Evolutionary conservation across 2,113 vertebrate genomes (phyloP).

Genomic region (Hyla sarda): DNA sequence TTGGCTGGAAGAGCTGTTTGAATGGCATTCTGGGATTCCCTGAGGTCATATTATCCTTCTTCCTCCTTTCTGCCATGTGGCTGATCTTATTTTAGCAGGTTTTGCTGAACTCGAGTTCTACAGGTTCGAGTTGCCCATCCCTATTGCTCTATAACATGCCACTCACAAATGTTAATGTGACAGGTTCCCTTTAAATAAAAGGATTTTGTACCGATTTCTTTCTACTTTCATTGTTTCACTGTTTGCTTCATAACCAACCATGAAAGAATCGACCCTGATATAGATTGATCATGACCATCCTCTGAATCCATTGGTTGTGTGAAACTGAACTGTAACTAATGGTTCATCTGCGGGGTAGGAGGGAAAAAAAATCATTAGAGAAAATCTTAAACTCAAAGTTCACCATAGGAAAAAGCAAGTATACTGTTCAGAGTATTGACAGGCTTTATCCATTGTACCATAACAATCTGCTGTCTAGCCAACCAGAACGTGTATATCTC

Average conservation of each 20-base stretch:
- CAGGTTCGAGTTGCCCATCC: too few species aligned
- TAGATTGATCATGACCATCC: background rate
- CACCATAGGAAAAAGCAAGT: background rate
- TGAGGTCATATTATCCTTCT: too few species aligned
- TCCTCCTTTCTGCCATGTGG: too few species aligned
- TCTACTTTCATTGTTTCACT: background rate
- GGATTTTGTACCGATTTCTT: background rate
- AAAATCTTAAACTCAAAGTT: constrained; percentile 18
- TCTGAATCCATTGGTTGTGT: background rate
- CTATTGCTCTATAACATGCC: too few species aligned
- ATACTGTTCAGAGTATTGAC: background rate
- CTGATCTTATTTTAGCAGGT: too few species aligned
- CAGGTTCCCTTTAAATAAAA: too few species aligned
- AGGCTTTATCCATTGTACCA: background rate
- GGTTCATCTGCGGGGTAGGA: background rate
- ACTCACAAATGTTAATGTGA: too few species aligned
- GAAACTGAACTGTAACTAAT: constrained; percentile 4
- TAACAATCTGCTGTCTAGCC: background rate
- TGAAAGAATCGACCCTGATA: background rate
- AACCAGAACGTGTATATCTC: background rate
- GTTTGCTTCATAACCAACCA: background rate
- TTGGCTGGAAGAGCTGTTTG: too few species aligned
- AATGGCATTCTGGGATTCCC: too few species aligned
- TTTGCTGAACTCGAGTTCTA: too few species aligned
- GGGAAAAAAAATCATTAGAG: background rate